Evolutionary conservation across 2,797 vertebrate genomes (phyloP).

Genomic region (Delichon dasypus): DNA sequence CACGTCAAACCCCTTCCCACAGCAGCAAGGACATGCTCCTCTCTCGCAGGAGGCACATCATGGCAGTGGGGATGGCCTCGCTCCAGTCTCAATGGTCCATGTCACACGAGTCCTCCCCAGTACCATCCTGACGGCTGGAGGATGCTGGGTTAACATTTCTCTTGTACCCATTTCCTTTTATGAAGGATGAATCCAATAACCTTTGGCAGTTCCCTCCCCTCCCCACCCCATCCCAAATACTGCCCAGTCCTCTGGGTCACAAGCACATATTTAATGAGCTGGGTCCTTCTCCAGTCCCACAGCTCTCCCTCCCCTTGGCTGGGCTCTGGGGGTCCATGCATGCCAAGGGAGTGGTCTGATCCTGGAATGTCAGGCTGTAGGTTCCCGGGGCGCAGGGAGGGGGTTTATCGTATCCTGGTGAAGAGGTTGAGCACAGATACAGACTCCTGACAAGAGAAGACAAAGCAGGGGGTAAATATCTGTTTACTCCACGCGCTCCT

Average conservation of each 20-base stretch:
- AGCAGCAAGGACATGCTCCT: not conserved
- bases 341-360: constrained; percentile 25
- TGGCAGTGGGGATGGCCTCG: not conserved
- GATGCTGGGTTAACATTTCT: not conserved
- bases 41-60: not conserved
- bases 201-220: constrained; percentile 11
- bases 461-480: not conserved
- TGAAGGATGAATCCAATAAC: not conserved
- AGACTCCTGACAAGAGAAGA: constrained; percentile 81
- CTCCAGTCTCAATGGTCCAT: not conserved
- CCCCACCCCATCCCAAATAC: constrained; percentile 58
- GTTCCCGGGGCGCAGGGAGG: not conserved
- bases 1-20: not conserved
- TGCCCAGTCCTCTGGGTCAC: constrained; percentile 33
- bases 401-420: constrained; percentile 89
- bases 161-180: not conserved
- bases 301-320: constrained; percentile 9
- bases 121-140: not conserved
- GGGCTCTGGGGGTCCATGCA: constrained; percentile 39
- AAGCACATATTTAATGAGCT: constrained; percentile 71
- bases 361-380: not conserved
- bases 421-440: constrained; percentile 93
- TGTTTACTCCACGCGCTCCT: not conserved
- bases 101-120: not conserved
- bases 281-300: constrained; percentile 34